A percentile compares a stretch with the other conserved stretches of the same genome.
These are phyloP conservation scores for Malurus splendens DNA, from an alignment of 2,797 vertebrate species.

Conservation along the genomic window DNA sequence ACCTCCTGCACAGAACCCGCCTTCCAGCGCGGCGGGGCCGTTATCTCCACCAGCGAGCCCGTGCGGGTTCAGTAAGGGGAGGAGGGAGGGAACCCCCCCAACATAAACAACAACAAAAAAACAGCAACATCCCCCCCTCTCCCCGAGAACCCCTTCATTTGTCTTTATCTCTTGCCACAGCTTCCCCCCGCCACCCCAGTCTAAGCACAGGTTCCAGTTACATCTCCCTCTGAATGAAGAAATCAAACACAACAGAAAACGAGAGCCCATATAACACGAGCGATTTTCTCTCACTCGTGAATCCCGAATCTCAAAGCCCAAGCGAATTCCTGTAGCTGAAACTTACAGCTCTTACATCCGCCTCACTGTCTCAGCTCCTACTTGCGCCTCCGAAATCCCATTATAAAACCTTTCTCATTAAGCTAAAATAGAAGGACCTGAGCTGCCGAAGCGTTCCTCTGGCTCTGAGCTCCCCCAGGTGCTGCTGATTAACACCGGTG, in stretches of 20 bases:
- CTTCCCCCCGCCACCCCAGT: not conserved
- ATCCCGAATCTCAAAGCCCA: not conserved
- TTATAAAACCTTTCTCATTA: conserved; percentile 37
- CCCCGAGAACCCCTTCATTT: not conserved
- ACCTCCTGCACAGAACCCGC: conserved; percentile 76
- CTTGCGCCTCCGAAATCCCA: fast-evolving
- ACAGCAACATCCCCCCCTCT: not conserved
- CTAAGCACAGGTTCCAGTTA: conserved; percentile 28
- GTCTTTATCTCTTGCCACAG: not conserved
- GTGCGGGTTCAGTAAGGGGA: not conserved
- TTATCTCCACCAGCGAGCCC: conserved; percentile 26
- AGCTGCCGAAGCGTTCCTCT: not conserved
- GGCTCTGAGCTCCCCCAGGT: not conserved
- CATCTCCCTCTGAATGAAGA: not conserved
- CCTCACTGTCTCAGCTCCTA: fast-evolving
- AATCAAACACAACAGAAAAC: not conserved
- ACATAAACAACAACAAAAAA: not conserved
- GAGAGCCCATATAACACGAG: not conserved
- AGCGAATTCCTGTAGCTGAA: no score
- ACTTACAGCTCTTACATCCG: fast-evolving
- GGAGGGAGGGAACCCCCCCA: not conserved
- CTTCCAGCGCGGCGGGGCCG: conserved; percentile 60
- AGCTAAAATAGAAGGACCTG: conserved; percentile 21
- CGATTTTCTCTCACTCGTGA: fast-evolving
- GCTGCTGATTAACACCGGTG: not conserved